phyloP scores from a whole-genome alignment of 2,888 invertebrate genomes.

The Coecobrya sp. region DNA sequence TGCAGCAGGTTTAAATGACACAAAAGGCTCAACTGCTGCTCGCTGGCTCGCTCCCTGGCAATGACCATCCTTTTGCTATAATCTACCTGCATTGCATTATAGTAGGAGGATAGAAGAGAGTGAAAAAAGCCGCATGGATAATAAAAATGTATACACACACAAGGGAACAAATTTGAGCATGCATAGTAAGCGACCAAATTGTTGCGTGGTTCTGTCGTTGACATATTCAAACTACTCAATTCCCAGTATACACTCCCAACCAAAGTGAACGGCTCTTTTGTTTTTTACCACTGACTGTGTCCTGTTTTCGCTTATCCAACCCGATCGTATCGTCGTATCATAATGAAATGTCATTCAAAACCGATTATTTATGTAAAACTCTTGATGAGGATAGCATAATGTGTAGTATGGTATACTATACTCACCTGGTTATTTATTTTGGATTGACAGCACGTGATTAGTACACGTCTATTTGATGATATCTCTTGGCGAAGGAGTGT shows the following conservation, averaged over 20 bases:
- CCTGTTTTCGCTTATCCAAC: background rate
- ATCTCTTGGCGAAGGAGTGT: background rate
- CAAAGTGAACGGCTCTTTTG: no score
- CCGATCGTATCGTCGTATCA: no score
- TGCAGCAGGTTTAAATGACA: no score
- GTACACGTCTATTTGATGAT: constrained; percentile 15
- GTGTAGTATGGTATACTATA: background rate
- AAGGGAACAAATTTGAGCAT: background rate
- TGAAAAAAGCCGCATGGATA: constrained; percentile 5
- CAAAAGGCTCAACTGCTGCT: no score
- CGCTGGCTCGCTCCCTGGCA: background rate
- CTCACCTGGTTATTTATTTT: constrained; percentile 57
- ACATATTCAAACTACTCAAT: background rate
- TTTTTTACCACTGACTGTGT: background rate
- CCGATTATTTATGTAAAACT: constrained; percentile 12
- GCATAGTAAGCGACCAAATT: background rate
- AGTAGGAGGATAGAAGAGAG: background rate
- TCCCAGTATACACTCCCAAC: no score
- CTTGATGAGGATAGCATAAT: no score
- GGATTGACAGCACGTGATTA: constrained; percentile 62
- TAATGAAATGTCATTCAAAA: constrained; percentile 42
- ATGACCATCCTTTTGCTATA: background rate
- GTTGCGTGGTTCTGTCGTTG: constrained; percentile 4
- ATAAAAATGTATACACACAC: background rate
- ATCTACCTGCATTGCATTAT: background rate